phyloP scores from a whole-genome alignment of 2,113 vertebrate species.

The Phocoena sinus region DNA sequence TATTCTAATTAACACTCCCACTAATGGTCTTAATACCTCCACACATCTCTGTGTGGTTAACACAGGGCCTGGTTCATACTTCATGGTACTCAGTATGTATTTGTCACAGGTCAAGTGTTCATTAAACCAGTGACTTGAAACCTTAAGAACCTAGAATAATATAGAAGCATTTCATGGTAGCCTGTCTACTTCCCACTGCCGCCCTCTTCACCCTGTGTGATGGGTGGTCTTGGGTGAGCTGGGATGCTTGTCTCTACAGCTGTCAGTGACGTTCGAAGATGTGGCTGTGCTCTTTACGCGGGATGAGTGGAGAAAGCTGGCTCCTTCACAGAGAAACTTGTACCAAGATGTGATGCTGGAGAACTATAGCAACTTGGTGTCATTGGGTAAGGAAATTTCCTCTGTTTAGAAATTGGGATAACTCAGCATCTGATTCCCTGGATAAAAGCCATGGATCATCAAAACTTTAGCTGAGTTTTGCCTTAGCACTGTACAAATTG shows the following conservation, averaged over 20 bases:
- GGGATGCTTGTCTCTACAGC: constrained; percentile 30
- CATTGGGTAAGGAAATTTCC: constrained; percentile 46
- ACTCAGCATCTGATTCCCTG: not conserved
- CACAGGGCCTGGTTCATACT: not conserved
- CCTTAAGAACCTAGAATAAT: not conserved
- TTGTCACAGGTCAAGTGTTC: not conserved
- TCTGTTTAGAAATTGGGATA: not conserved
- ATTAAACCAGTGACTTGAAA: not conserved
- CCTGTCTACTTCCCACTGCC: not conserved
- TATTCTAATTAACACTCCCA: not conserved
- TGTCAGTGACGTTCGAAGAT: constrained; percentile 56
- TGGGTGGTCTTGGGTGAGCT: not conserved
- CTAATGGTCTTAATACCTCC: not conserved
- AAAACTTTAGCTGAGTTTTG: not conserved
- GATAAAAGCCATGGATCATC: not conserved
- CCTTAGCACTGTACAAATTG: not conserved
- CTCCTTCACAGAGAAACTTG: constrained; percentile 52
- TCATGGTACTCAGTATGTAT: not conserved
- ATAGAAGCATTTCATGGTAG: not conserved
- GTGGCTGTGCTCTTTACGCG: constrained; percentile 58
- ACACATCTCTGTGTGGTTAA: not conserved
- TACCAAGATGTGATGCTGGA: constrained; percentile 72
- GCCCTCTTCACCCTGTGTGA: not conserved
- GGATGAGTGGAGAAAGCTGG: constrained; percentile 66
- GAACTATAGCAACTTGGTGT: constrained; percentile 63